Base-by-base conservation (phyloP, 2,888 invertebrate species). In the Catotricha subobsoleta region DNA sequence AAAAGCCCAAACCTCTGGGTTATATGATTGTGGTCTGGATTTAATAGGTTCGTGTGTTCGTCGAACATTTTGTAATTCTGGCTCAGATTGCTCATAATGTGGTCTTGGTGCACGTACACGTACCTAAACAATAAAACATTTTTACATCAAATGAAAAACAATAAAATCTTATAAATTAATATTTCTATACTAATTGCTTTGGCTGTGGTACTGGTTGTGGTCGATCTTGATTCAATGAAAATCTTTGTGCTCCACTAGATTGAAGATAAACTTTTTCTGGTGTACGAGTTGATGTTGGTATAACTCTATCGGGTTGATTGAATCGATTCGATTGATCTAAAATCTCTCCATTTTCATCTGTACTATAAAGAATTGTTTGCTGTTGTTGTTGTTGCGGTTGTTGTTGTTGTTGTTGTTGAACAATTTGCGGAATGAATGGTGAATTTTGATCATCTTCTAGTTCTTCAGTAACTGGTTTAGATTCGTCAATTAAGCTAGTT, bases 401-500 rank as follows among this genome's bases (percentile, higher is more conserved):
- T 46, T 56, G 59, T 18, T 63, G 60, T 18, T 40, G 43, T 19
- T 60, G 61, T 49, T 64, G 66, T 47, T 65, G 72, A 25, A 59
- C 43, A 9, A 60, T 47, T 44, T 55, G 57, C 8, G 71, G 69
- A 21, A 72, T 65, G 34, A 68, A 71, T 44, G 66, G 66, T 44
- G 69, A 67, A 39, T 71, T 69, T 33, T 62, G 49, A 39, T 69
- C 72, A 44, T 77, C 76, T 58, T 77, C 76, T 16, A 68, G 67
- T 49, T 76, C 70, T 58, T 77, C 78, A 1, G 75, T 74, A 7
- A 78, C 77, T 2, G 77, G 77, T 48, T 76, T 72, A 12, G 73
- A 52, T 40, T 63, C 64, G 29, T 66, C 64, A 31, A 50, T 50
- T 7, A 53, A 48, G 23, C 49, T 42, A 10, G 48, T 47, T 37